These are phyloP conservation scores for Perodicticus potto DNA, from an alignment of 2,797 vertebrate genomes.

Conservation along the genomic window DNA sequence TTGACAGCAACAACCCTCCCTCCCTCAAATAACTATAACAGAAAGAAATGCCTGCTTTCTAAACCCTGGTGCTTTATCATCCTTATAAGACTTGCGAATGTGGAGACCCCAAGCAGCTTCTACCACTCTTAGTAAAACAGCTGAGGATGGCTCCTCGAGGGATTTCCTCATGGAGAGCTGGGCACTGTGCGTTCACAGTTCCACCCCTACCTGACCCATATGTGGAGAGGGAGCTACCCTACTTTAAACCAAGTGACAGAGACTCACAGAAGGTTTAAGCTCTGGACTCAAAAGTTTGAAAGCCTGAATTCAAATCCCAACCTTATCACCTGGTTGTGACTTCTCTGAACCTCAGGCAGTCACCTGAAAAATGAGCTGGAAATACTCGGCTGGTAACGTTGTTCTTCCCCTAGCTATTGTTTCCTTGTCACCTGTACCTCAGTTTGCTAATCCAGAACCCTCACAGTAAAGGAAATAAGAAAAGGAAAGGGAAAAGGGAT, in stretches of 20 bases:
- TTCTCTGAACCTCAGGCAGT: background rate
- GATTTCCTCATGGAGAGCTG: background rate
- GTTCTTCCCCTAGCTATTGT: background rate
- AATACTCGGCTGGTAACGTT: background rate
- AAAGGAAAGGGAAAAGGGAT: no score
- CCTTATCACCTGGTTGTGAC: background rate
- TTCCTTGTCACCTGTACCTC: background rate
- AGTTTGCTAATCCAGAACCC: background rate
- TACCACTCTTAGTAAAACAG: background rate
- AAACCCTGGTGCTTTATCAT: background rate
- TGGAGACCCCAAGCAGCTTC: background rate
- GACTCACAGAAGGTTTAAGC: background rate
- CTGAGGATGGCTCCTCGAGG: background rate
- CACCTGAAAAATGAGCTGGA: background rate
- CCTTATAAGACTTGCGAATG: background rate
- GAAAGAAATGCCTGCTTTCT: background rate
- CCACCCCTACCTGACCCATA: fast-evolving
- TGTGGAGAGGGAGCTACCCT: background rate
- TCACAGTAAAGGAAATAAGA: background rate
- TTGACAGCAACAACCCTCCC: background rate
- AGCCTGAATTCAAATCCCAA: background rate
- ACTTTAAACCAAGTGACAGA: background rate
- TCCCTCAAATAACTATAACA: background rate
- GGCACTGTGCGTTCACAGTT: no score
- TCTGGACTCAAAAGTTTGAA: background rate